A percentile compares a stretch with the other conserved stretches of the same genome.
Conservation (phyloP, 1,140 invertebrate species). For the Lasaia peninsularis region DNA sequence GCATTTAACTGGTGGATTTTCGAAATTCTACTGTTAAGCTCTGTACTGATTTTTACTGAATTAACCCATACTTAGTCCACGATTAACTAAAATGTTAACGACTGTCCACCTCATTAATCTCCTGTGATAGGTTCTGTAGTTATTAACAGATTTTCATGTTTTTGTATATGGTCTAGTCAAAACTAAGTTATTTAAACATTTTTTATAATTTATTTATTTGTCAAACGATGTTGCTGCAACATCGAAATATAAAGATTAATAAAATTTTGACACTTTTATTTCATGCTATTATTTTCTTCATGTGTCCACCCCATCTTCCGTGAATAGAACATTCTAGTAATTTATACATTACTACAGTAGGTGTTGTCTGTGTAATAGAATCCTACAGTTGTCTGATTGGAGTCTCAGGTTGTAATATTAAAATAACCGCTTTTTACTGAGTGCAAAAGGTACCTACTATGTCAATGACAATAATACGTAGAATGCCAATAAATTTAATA, state of each 20-base stretch:
- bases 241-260: constrained; percentile 57
- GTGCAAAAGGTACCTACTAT: too few relatives aligned
- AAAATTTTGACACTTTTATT: constrained; percentile 34
- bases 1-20: too few relatives aligned
- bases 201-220: constrained; percentile 61
- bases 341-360: too few relatives aligned
- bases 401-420: too few relatives aligned
- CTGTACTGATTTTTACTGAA: too few relatives aligned
- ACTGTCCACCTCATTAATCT: constrained; percentile 18
- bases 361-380: too few relatives aligned
- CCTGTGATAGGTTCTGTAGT: constrained; percentile 15
- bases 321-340: not conserved
- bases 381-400: too few relatives aligned
- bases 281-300: not conserved
- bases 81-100: constrained; percentile 15
- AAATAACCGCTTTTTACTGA: too few relatives aligned
- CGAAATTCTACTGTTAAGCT: too few relatives aligned
- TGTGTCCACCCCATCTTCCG: too few relatives aligned
- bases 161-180: constrained; percentile 35
- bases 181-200: constrained; percentile 52
- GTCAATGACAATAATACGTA: too few relatives aligned
- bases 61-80: not conserved
- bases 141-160: constrained; percentile 18
- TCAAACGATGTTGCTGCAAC: constrained; percentile 55
- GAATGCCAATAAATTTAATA: too few relatives aligned